Percentiles rank a stretch among this genome's conserved stretches.
Conservation (phyloP, 2,113 vertebrate species). For the Albula glossodonta region DNA sequence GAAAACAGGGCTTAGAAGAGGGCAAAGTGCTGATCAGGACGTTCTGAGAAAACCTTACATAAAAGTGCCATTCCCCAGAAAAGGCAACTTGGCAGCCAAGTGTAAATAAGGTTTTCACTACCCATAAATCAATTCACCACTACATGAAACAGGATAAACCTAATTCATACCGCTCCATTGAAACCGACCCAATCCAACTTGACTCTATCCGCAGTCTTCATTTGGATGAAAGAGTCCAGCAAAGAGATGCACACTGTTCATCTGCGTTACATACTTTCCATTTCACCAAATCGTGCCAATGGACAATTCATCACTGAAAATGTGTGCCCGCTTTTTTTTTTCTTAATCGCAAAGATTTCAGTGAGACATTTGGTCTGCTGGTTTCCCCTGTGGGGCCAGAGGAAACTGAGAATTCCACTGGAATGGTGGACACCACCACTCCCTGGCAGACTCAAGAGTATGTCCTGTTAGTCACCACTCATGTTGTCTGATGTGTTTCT, state of each 20-base stretch:
- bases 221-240: conserved; percentile 5
- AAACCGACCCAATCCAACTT: conserved; percentile 34
- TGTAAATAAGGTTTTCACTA: conserved; percentile 52
- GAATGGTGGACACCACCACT: conserved; percentile 57
- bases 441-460: neutral
- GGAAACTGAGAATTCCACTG: conserved; percentile 63
- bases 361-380: neutral
- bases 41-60: conserved; percentile 47
- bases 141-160: conserved; percentile 44
- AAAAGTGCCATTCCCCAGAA: conserved; percentile 46
- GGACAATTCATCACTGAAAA: conserved; percentile 54
- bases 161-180: conserved; percentile 38
- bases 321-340: conserved; percentile 20
- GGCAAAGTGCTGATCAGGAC: conserved; percentile 54
- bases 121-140: conserved; percentile 53
- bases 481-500: neutral
- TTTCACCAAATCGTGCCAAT: conserved; percentile 47
- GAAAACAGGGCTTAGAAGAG: conserved; percentile 40
- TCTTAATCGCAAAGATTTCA: neutral
- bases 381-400: conserved; percentile 46
- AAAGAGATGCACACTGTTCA: conserved; percentile 50
- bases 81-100: conserved; percentile 48
- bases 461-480: neutral
- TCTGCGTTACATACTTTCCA: conserved; percentile 60
- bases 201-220: conserved; percentile 36